Conservation (phyloP, 2,888 invertebrate species). For the Orchestes rusci region DNA sequence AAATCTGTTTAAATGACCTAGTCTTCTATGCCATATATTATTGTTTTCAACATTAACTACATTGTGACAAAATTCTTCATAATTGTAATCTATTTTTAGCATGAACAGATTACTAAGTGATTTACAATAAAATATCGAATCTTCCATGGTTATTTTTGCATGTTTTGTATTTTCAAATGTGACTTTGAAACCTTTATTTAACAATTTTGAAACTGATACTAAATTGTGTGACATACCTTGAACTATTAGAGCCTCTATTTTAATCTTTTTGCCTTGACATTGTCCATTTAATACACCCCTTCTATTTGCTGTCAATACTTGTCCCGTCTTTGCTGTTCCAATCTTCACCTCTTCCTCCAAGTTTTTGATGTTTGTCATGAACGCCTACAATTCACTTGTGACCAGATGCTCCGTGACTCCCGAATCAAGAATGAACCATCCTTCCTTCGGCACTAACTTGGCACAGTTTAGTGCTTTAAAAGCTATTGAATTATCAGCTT, state of each 20-base stretch:
- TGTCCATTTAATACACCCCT: constrained; percentile 1
- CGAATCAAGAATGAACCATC: constrained; percentile 8
- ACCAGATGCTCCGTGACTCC: constrained; percentile 6
- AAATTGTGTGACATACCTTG: constrained; percentile 13
- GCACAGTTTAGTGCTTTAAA: constrained; percentile 9
- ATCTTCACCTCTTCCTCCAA: constrained; percentile 8
- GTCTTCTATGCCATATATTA: constrained; percentile 5
- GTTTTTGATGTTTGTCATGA: constrained; percentile 1
- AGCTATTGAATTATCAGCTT: not conserved
- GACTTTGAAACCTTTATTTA: constrained; percentile 13
- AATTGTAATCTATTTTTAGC: constrained; percentile 7
- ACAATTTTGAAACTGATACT: constrained; percentile 11
- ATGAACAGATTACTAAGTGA: constrained; percentile 12
- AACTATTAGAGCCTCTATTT: constrained; percentile 8
- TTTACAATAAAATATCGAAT: constrained; percentile 9
- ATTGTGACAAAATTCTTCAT: constrained; percentile 2
- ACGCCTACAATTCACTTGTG: constrained; percentile 5
- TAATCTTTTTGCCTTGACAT: constrained; percentile 9
- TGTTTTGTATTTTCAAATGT: constrained; percentile 9
- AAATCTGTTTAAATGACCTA: constrained; percentile 10
- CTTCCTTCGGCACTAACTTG: not conserved
- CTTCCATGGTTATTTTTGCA: constrained; percentile 2
- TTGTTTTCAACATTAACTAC: constrained; percentile 4
- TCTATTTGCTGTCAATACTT: constrained; percentile 6
- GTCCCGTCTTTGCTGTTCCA: constrained; percentile 4